These are phyloP conservation scores for Imbricaverruca yamaguchii DNA, from an alignment of 2,888 invertebrate genomes.

Conservation along the genomic window DNA sequence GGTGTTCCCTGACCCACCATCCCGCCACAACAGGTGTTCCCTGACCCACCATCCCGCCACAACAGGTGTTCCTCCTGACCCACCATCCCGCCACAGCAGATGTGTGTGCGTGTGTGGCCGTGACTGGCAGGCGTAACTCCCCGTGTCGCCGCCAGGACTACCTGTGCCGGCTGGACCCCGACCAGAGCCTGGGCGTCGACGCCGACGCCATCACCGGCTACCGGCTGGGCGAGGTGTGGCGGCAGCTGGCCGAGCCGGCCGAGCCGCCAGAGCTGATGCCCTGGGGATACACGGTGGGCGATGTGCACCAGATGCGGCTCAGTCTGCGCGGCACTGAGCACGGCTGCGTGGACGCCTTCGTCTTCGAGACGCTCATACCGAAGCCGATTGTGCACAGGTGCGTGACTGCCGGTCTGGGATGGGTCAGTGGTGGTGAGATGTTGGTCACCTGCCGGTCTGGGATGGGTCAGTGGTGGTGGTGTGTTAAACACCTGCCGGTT, in stretches of 20 bases:
- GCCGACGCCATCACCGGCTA: constrained; percentile 88
- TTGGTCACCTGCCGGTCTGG: too few species aligned
- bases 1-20: too few species aligned
- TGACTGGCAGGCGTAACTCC: too few species aligned
- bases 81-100: too few species aligned
- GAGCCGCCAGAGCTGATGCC: constrained; percentile 79
- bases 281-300: constrained; percentile 84
- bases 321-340: constrained; percentile 59
- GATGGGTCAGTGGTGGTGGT: too few species aligned
- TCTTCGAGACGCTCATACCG: constrained; percentile 92
- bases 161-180: constrained; percentile 83
- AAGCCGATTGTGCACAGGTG: constrained; percentile 80
- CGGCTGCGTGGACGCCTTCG: constrained; percentile 74
- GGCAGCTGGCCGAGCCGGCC: constrained; percentile 38
- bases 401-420: neutral
- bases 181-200: constrained; percentile 71
- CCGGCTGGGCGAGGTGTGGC: constrained; percentile 69
- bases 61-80: too few species aligned
- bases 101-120: too few species aligned
- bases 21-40: too few species aligned
- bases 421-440: too few species aligned
- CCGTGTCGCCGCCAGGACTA: constrained; percentile 53
- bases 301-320: constrained; percentile 46
- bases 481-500: too few species aligned
- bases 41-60: too few species aligned